Percentiles rank a stretch among this genome's conserved stretches.
Evolutionary conservation across 1,140 invertebrate genomes (phyloP).

Genomic region (Anoplophora glabripennis): DNA sequence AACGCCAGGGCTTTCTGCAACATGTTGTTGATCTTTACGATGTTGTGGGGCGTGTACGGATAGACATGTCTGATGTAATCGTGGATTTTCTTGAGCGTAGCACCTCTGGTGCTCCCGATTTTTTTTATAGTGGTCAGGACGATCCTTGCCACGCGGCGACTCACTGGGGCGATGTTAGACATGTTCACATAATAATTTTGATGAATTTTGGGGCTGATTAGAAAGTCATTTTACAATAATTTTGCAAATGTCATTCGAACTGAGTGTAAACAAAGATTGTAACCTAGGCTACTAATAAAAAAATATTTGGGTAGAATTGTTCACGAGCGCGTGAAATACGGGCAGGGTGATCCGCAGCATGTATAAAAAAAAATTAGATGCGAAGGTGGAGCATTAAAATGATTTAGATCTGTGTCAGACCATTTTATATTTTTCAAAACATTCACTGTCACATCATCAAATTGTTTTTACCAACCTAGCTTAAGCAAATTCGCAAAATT

Average conservation of each 20-base stretch:
- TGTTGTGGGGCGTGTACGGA: constrained; percentile 23
- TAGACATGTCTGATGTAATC: constrained; percentile 26
- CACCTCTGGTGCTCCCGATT: constrained; percentile 24
- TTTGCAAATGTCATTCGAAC: not conserved
- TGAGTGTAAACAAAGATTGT: not conserved
- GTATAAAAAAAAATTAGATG: too few relatives aligned
- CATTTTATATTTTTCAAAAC: too few relatives aligned
- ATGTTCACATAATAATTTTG: constrained; percentile 12
- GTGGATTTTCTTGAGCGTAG: constrained; percentile 27
- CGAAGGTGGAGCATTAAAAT: too few relatives aligned
- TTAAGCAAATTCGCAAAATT: too few relatives aligned
- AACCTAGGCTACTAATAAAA: too few relatives aligned
- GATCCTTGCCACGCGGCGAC: constrained; percentile 18
- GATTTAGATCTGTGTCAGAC: too few relatives aligned
- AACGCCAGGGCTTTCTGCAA: constrained; percentile 28
- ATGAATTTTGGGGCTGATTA: not conserved
- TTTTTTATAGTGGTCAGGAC: constrained; percentile 29
- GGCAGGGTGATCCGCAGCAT: too few relatives aligned
- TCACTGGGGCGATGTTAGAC: not conserved
- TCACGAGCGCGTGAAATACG: too few relatives aligned
- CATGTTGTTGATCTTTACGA: constrained; percentile 20
- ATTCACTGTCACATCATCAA: too few relatives aligned
- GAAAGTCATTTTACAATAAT: not conserved
- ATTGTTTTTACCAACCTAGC: too few relatives aligned
- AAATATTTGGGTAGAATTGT: too few relatives aligned